Evolutionary conservation across 2,113 vertebrate species (phyloP), one percentile per base, ranked within the genome.

Genomic region (Indicator maculatus): DNA sequence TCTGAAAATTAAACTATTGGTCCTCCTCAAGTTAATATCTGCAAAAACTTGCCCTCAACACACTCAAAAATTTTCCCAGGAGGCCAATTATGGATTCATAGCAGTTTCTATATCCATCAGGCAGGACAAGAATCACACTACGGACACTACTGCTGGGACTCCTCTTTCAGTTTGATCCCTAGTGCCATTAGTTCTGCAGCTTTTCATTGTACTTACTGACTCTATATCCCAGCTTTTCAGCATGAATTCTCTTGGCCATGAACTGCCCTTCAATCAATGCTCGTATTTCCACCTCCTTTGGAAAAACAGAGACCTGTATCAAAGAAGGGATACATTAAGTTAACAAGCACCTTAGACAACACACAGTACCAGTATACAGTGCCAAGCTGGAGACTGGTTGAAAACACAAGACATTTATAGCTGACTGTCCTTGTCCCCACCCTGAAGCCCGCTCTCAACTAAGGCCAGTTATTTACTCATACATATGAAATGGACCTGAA

Each of bases 181-280:
- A 14, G 16, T 36, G 39, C 55, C 72, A 63, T 63, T 56, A 59
- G 47, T 20, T 72, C 63, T 66, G 65, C 41, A 76, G 74, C n/a
- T 70, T 56, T 39, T 61, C 52, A 59, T 58, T 39, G 73, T 74
- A 98, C 98, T 98, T 97, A 99, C 99, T 84, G 97, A 99, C 97
- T 97, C 95, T 98, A 91, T 99, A 99, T 18, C 99, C 99, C 88
- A 99, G 98, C n/a, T 97, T 96, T 97, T 99, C 98, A 24, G 99
- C 99, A 21, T 99, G 98, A 72, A 99, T 97, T 93, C 99, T 98
- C 95, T 99, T 98, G 90, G 99, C 98, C 98, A 99, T 97, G 94
- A 99, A 99, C 97, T 99, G 99, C 85, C 99, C 99, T 97, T 99
- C 99, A 3, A 99, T 97, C 96, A 99, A 52, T 0, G 99, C 99